These are phyloP conservation scores for Campylomormyrus numenius DNA, from an alignment of 2,113 vertebrate genomes.

Conservation along the genomic window DNA sequence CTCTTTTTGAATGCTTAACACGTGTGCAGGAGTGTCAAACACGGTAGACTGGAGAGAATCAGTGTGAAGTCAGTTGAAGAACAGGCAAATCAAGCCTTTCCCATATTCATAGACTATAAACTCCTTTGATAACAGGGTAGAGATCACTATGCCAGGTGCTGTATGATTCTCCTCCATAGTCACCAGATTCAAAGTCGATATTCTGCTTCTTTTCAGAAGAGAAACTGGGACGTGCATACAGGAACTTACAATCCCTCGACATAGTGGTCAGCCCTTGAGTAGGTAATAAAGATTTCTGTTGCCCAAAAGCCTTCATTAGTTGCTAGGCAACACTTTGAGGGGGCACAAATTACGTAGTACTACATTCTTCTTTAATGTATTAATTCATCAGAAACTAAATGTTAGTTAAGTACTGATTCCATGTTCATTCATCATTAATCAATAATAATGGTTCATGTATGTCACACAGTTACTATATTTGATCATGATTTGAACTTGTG, in stretches of 20 bases:
- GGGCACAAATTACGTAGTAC: not conserved
- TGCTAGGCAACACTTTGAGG: not conserved
- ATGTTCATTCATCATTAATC: not conserved
- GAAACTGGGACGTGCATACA: not conserved
- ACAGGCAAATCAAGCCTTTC: not conserved
- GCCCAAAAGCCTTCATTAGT: not conserved
- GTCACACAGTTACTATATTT: not conserved
- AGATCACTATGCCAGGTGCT: not conserved
- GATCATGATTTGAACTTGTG: not conserved
- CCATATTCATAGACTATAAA: not conserved
- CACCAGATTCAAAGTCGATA: not conserved
- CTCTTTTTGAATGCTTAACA: not conserved
- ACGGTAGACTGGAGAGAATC: not conserved
- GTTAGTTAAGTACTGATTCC: not conserved
- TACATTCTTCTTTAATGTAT: not conserved
- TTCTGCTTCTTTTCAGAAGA: not conserved
- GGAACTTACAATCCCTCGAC: not conserved
- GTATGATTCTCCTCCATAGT: not conserved
- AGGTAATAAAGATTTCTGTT: not conserved
- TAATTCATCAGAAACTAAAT: not conserved
- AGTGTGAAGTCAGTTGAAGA: not conserved
- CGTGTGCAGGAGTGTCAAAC: not conserved
- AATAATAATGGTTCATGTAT: not conserved
- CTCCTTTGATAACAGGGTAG: not conserved
- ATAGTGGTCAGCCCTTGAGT: not conserved